Evolutionary conservation across 2,888 invertebrate genomes (phyloP).

Genomic region (Aethes cnicana): DNA sequence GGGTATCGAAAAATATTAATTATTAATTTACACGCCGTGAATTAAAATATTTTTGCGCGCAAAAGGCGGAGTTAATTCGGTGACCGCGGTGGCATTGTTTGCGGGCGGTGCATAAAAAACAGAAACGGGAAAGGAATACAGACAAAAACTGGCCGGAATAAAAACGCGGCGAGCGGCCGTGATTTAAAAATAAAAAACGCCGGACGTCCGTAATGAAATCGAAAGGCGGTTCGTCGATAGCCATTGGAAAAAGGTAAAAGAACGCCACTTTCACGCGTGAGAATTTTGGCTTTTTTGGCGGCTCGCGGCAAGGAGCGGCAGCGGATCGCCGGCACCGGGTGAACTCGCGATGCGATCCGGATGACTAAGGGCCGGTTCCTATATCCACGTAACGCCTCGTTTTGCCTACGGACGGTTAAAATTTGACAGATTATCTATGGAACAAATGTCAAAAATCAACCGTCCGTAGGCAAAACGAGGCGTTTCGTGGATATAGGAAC

Average conservation of each 20-base stretch:
- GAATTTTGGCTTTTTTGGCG: constrained; percentile 70
- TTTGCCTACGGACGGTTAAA: too few species aligned
- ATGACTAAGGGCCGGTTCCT: too few species aligned
- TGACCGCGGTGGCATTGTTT: constrained; percentile 79
- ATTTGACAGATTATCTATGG: too few species aligned
- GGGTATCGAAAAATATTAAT: constrained; percentile 80
- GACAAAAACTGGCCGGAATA: constrained; percentile 62
- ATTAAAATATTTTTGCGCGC: constrained; percentile 82
- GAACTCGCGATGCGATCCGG: too few species aligned
- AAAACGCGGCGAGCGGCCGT: constrained; percentile 71
- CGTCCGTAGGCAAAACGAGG: too few species aligned
- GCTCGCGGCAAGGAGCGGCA: neutral
- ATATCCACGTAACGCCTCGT: too few species aligned
- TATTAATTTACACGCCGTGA: constrained; percentile 77
- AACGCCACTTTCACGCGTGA: constrained; percentile 80
- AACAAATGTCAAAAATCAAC: too few species aligned
- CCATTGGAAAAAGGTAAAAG: constrained; percentile 80
- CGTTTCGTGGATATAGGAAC: too few species aligned
- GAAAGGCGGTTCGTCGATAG: constrained; percentile 82
- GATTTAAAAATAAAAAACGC: constrained; percentile 80
- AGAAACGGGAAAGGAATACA: constrained; percentile 72
- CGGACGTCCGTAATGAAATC: constrained; percentile 82
- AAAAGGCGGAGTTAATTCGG: constrained; percentile 79
- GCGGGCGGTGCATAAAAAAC: constrained; percentile 78
- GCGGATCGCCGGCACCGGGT: too few species aligned